These are phyloP conservation scores for Strongylocentrotus purpuratus DNA, from an alignment of 35 echinoderm and acorn worm genomes.

Conservation along the genomic window DNA sequence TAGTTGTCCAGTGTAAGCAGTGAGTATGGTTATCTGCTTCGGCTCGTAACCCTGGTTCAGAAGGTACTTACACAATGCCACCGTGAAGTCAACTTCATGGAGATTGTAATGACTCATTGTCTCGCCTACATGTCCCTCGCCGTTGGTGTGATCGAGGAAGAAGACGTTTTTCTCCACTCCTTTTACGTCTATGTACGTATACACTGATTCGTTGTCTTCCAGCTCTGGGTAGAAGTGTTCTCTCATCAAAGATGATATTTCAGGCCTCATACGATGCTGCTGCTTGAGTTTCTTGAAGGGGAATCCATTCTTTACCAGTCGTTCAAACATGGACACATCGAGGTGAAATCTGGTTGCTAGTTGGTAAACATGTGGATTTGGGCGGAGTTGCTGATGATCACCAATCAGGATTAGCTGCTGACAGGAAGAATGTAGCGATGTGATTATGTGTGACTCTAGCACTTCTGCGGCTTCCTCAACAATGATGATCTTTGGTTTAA, in stretches of 20 bases:
- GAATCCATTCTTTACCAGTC: constrained; percentile 58
- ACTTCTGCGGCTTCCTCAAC: constrained; percentile 74
- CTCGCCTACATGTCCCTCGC: constrained; percentile 58
- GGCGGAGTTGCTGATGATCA: constrained; percentile 69
- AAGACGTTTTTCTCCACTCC: constrained; percentile 68
- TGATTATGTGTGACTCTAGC: constrained; percentile 48
- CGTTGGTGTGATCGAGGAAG: constrained; percentile 61
- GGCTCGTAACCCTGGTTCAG: constrained; percentile 69
- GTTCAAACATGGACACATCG: constrained; percentile 63
- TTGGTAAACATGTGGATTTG: constrained; percentile 54
- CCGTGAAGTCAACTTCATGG: constrained; percentile 70
- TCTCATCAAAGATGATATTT: constrained; percentile 56
- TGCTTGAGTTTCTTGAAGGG: not conserved
- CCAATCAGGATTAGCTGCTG: constrained; percentile 72
- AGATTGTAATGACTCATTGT: constrained; percentile 71
- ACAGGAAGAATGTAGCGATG: constrained; percentile 53
- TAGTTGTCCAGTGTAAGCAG: constrained; percentile 81
- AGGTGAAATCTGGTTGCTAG: constrained; percentile 54
- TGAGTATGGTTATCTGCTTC: constrained; percentile 80
- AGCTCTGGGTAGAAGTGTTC: constrained; percentile 72
- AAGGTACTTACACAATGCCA: constrained; percentile 75
- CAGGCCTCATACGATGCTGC: constrained; percentile 69
- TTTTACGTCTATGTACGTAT: constrained; percentile 32
- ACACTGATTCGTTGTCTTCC: constrained; percentile 61
- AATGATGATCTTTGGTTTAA: constrained; percentile 58